A percentile compares a stretch with the other conserved stretches of the same genome.
Evolutionary conservation across 1,140 invertebrate genomes (phyloP).

Genomic region (Cheumatopsyche charites): DNA sequence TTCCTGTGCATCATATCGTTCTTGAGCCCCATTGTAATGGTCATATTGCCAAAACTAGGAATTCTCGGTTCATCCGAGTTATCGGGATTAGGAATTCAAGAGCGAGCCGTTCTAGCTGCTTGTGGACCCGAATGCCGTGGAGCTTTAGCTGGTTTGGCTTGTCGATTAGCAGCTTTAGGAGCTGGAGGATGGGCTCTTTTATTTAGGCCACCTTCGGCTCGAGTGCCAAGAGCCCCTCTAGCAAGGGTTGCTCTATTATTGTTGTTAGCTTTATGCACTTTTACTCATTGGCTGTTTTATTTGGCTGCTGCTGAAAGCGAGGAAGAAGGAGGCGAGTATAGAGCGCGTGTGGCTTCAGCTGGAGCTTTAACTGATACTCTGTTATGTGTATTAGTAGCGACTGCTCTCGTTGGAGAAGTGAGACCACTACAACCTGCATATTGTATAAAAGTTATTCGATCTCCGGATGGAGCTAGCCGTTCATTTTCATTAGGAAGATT

Average conservation of each 20-base stretch:
- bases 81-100: slow-evolving; percentile 33
- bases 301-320: slow-evolving; percentile 80
- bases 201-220: slow-evolving; percentile 75
- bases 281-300: slow-evolving; percentile 98
- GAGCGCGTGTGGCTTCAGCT: slow-evolving; percentile 87
- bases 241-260: slow-evolving; percentile 87
- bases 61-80: slow-evolving; percentile 61
- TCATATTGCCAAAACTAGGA: slow-evolving; percentile 88
- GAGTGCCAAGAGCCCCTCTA: slow-evolving; percentile 92
- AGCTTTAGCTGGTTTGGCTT: slow-evolving; percentile 86
- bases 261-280: slow-evolving; percentile 89
- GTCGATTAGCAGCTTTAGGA: slow-evolving; percentile 89
- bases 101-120: slow-evolving; percentile 44
- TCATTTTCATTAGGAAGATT: slow-evolving; percentile 89
- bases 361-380: slow-evolving; percentile 80
- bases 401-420: slow-evolving; percentile 90
- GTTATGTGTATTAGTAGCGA: slow-evolving; percentile 94
- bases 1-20: slow-evolving; percentile 83
- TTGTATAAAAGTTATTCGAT: slow-evolving; percentile 90
- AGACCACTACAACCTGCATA: slow-evolving; percentile 88
- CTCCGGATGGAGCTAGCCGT: slow-evolving; percentile 88
- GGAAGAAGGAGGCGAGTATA: slow-evolving; percentile 76
- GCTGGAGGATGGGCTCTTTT: slow-evolving; percentile 93
- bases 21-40: slow-evolving; percentile 92
- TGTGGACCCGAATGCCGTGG: slow-evolving; percentile 74